phyloP scores from a whole-genome alignment of 2,888 invertebrate genomes.

The Parnassius apollo region DNA sequence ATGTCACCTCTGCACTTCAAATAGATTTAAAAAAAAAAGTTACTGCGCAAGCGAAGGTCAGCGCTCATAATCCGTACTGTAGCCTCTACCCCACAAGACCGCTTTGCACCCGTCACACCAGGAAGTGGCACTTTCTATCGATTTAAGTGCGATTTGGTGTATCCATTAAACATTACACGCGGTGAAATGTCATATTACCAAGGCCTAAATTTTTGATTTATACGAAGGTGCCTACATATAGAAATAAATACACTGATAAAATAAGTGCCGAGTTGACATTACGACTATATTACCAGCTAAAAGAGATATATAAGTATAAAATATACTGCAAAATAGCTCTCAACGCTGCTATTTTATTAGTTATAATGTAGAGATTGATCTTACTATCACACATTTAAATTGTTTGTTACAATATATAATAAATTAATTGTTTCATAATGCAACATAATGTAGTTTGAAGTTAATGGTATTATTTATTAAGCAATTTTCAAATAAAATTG shows the following conservation, averaged over 20 bases:
- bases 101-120: too few relatives aligned
- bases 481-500: conserved; percentile 8
- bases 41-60: too few relatives aligned
- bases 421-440: conserved; percentile 6
- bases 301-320: neutral
- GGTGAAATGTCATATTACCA: neutral
- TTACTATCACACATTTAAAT: neutral
- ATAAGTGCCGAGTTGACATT: conserved; percentile 9
- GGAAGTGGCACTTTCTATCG: conserved; percentile 10
- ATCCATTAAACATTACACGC: neutral
- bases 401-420: conserved; percentile 13
- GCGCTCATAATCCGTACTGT: too few relatives aligned
- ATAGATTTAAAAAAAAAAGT: too few relatives aligned
- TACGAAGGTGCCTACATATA: conserved; percentile 14
- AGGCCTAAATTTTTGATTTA: conserved; percentile 22
- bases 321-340: conserved; percentile 10
- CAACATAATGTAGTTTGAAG: conserved; percentile 9
- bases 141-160: too few relatives aligned
- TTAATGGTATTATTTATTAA: conserved; percentile 24
- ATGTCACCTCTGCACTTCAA: too few relatives aligned
- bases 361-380: conserved; percentile 13
- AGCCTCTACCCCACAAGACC: too few relatives aligned
- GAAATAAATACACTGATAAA: neutral
- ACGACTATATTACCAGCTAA: neutral
- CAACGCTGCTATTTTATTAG: conserved; percentile 9